phyloP scores from a whole-genome alignment of 2,113 vertebrate genomes.

The Orthonyx spaldingii region DNA sequence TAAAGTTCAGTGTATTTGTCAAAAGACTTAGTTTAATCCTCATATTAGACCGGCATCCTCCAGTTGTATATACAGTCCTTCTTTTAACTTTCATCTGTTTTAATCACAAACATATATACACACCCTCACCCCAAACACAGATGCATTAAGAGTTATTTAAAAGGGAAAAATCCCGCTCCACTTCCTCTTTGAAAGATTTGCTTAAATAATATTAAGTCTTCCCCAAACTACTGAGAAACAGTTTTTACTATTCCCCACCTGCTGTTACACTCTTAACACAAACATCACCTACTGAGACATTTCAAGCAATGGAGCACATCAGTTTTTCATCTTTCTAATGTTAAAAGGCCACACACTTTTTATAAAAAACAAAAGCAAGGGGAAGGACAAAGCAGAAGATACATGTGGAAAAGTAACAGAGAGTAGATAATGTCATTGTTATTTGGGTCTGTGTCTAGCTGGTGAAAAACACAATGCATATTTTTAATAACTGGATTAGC shows the following conservation, averaged over 20 bases:
- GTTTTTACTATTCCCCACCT: neutral
- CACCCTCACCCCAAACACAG: neutral
- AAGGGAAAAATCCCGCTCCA: neutral
- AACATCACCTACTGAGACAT: neutral
- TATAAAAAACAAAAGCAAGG: neutral
- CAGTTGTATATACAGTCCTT: neutral
- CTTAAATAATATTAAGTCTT: neutral
- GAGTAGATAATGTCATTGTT: neutral
- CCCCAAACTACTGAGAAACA: neutral
- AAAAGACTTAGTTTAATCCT: neutral
- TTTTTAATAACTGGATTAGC: neutral
- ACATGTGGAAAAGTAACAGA: neutral
- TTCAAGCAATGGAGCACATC: neutral
- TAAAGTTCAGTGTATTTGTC: neutral
- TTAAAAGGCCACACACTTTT: neutral
- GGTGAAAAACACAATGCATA: neutral
- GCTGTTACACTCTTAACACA: neutral
- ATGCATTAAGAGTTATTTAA: neutral
- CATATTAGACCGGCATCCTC: neutral
- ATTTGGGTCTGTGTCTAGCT: neutral
- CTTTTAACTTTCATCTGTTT: neutral
- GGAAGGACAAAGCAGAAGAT: neutral
- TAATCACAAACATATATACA: neutral
- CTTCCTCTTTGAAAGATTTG: neutral
- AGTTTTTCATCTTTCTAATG: neutral